A percentile compares a stretch with the other conserved stretches of the same genome.
phyloP scores from a whole-genome alignment of 2,797 vertebrate species.

The Phylloscopus collybita region DNA sequence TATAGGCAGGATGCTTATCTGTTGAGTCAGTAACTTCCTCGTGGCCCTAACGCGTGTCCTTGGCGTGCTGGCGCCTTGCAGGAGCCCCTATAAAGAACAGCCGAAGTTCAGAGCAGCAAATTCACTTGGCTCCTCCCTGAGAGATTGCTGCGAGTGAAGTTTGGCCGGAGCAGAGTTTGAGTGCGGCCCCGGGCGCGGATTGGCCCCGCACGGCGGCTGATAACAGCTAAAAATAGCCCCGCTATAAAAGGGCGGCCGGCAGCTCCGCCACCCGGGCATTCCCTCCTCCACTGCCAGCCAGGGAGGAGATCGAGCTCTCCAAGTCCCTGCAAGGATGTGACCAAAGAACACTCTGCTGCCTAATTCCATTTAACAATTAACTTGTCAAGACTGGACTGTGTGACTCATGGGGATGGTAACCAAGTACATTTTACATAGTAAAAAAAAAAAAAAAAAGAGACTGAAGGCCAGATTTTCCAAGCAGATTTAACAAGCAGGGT shows the following conservation, averaged over 20 bases:
- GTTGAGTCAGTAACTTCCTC: background rate
- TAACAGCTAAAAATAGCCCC: conserved; percentile 72
- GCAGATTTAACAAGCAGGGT: background rate
- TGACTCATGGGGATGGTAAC: background rate
- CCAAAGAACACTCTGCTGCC: background rate
- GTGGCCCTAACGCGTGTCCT: background rate
- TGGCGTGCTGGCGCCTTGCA: background rate
- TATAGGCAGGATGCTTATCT: background rate
- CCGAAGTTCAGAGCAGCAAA: background rate
- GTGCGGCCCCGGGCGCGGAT: background rate
- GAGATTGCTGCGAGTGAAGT: conserved; percentile 34
- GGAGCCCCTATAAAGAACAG: background rate
- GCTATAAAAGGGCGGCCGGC: conserved; percentile 66
- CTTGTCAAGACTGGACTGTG: background rate
- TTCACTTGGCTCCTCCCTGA: conserved; percentile 35
- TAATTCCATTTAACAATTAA: conserved; percentile 36
- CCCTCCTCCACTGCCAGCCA: background rate
- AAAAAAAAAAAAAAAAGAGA: background rate
- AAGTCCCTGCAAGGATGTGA: background rate
- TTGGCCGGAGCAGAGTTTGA: conserved; percentile 65
- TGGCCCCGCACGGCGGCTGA: conserved; percentile 1
- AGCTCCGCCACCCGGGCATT: background rate
- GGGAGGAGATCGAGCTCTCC: background rate
- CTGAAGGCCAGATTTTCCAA: background rate
- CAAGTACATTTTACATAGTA: background rate